phyloP scores from a whole-genome alignment of 2,113 vertebrate species.

The Rhinichthys klamathensis region DNA sequence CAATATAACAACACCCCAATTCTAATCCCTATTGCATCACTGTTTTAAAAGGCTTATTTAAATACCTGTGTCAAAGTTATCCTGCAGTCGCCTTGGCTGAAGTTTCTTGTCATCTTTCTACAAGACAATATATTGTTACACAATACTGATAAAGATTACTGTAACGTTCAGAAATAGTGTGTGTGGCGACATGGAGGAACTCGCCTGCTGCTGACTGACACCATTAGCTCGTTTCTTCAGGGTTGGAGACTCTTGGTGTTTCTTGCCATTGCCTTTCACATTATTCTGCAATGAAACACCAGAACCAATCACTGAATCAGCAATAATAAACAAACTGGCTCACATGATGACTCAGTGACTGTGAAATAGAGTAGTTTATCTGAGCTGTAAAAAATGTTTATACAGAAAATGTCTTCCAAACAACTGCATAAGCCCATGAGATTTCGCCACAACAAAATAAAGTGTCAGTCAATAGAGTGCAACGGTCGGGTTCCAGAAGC shows the following conservation, averaged over 20 bases:
- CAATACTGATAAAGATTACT: too few species aligned
- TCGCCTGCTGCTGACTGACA: conserved; percentile 73
- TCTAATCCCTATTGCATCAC: too few species aligned
- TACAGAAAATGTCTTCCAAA: too few species aligned
- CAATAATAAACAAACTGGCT: conserved; percentile 7
- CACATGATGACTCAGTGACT: background rate
- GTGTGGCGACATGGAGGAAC: conserved; percentile 51
- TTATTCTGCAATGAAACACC: conserved; percentile 69
- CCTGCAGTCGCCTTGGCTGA: conserved; percentile 87
- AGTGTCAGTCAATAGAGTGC: too few species aligned
- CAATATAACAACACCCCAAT: background rate
- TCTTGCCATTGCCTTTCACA: conserved; percentile 83
- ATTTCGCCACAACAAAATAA: too few species aligned
- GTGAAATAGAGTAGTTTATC: too few species aligned
- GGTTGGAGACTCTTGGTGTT: conserved; percentile 82
- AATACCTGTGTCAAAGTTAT: conserved; percentile 89
- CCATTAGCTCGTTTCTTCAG: conserved; percentile 85
- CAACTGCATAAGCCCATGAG: too few species aligned
- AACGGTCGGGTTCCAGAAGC: too few species aligned
- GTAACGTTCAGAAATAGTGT: background rate
- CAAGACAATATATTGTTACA: background rate
- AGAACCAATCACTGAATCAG: background rate
- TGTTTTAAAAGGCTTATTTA: conserved; percentile 14
- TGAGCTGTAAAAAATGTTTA: too few species aligned
- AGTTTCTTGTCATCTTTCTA: conserved; percentile 91